phyloP scores from a whole-genome alignment of 2,113 vertebrate species.

The Sturnus vulgaris region DNA sequence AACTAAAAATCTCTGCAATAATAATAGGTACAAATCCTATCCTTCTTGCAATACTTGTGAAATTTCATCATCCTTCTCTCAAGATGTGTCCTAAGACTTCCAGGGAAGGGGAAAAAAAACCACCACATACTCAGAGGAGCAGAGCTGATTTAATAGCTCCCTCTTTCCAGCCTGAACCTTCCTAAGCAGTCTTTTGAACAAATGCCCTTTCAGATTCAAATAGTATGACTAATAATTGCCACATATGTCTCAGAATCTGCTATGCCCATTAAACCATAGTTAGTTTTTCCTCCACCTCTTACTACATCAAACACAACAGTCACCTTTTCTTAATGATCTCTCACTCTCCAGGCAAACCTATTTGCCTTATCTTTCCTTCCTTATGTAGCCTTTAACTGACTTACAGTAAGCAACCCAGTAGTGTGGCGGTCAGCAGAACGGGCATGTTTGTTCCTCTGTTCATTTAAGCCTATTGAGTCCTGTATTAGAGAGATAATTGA shows the following conservation, averaged over 20 bases:
- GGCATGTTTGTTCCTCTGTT: slow-evolving; percentile 26
- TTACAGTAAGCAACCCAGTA: not conserved
- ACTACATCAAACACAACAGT: not conserved
- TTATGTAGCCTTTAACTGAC: not conserved
- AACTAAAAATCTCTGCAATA: not conserved
- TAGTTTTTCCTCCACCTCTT: not conserved
- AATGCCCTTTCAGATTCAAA: slow-evolving; percentile 6
- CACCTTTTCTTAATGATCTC: slow-evolving; percentile 30
- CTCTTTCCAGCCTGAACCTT: not conserved
- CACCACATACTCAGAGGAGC: not conserved
- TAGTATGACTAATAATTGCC: slow-evolving; percentile 12
- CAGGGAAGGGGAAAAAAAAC: not conserved
- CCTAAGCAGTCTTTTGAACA: slow-evolving; percentile 10
- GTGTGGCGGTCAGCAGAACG: not conserved
- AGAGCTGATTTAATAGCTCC: not conserved
- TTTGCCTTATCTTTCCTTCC: slow-evolving; percentile 36
- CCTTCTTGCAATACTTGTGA: not conserved
- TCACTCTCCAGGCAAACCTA: slow-evolving; percentile 1
- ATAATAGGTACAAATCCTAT: not conserved
- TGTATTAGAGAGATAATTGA: slow-evolving; percentile 63
- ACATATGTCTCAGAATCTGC: slow-evolving; percentile 5
- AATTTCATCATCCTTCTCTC: not conserved
- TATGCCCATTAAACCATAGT: not conserved
- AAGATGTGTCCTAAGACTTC: not conserved
- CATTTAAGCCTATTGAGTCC: slow-evolving; percentile 52